Conservation (phyloP, 92 coral and sea anemone genomes). For the Phenganax subtilis region DNA sequence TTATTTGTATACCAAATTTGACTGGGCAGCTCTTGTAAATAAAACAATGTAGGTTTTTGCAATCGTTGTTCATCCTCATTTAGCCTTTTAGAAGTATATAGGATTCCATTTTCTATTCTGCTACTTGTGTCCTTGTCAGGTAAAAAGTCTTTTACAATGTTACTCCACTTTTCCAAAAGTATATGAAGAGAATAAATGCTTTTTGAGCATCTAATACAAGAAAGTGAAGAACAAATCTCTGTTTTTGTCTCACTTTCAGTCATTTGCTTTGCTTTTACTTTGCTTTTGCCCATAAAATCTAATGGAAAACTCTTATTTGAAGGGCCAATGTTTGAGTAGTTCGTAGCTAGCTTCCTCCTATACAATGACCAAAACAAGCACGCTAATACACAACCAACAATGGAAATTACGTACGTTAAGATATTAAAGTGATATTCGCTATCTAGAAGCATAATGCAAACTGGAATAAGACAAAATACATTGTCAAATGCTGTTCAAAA, state of each 20-base stretch:
- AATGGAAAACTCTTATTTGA: neutral
- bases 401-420: neutral
- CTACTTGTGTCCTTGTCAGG: neutral
- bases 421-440: neutral
- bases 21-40: slow-evolving; percentile 51
- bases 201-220: slow-evolving; percentile 30
- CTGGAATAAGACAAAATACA: neutral
- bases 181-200: slow-evolving; percentile 18
- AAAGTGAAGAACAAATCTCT: slow-evolving; percentile 16
- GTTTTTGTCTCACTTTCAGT: too few relatives aligned
- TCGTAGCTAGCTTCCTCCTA: neutral
- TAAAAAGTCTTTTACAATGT: neutral
- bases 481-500: too few relatives aligned
- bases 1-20: slow-evolving; percentile 53
- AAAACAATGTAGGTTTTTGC: slow-evolving; percentile 70
- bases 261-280: neutral
- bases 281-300: neutral
- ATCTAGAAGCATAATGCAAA: neutral
- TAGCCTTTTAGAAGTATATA: neutral
- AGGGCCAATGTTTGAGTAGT: neutral
- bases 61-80: slow-evolving; percentile 5
- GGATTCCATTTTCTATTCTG: slow-evolving; percentile 8
- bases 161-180: slow-evolving; percentile 19
- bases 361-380: neutral
- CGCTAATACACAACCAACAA: neutral